Conservation (phyloP, 2,888 invertebrate species). For the Ecliptopera silaceata region DNA sequence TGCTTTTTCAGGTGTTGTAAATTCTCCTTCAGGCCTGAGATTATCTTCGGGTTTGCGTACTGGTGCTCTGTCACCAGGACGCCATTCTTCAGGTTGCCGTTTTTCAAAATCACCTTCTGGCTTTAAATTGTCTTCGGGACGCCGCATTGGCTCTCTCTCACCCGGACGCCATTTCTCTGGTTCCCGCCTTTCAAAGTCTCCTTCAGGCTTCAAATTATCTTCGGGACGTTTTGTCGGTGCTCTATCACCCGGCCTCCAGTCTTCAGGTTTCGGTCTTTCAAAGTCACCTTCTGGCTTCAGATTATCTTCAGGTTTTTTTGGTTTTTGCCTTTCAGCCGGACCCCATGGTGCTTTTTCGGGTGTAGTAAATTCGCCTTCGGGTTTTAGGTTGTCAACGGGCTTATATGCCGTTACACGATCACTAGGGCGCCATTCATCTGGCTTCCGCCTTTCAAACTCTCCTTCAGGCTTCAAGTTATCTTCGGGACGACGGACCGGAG, state of each 20-base stretch:
- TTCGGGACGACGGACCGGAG: conserved; percentile 63
- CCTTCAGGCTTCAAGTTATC: conserved; percentile 80
- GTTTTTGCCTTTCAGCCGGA: conserved; percentile 73
- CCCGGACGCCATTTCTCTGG: conserved; percentile 59
- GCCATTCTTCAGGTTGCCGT: conserved; percentile 61
- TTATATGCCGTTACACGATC: conserved; percentile 42
- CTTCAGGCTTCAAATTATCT: conserved; percentile 78
- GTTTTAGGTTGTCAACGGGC: conserved; percentile 78
- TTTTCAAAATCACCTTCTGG: conserved; percentile 83
- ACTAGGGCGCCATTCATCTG: conserved; percentile 66
- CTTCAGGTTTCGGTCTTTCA: conserved; percentile 51
- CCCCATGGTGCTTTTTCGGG: conserved; percentile 57
- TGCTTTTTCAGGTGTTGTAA: conserved; percentile 55
- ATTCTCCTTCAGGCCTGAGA: conserved; percentile 66
- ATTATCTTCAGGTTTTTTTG: conserved; percentile 81
- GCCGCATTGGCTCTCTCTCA: conserved; percentile 65
- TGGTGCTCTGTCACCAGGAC: conserved; percentile 62
- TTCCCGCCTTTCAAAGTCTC: conserved; percentile 61
- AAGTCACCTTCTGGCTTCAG: conserved; percentile 67
- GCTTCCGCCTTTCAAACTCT: conserved; percentile 69
- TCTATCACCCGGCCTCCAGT: conserved; percentile 64
- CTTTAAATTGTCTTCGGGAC: conserved; percentile 78
- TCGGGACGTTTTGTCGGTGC: conserved; percentile 78
- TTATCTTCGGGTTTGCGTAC: conserved; percentile 52
- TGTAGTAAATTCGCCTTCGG: conserved; percentile 83